A percentile compares a stretch with the other conserved stretches of the same genome.
phyloP scores from a whole-genome alignment of 2,888 invertebrate species.

The Tenthredo amoena region DNA sequence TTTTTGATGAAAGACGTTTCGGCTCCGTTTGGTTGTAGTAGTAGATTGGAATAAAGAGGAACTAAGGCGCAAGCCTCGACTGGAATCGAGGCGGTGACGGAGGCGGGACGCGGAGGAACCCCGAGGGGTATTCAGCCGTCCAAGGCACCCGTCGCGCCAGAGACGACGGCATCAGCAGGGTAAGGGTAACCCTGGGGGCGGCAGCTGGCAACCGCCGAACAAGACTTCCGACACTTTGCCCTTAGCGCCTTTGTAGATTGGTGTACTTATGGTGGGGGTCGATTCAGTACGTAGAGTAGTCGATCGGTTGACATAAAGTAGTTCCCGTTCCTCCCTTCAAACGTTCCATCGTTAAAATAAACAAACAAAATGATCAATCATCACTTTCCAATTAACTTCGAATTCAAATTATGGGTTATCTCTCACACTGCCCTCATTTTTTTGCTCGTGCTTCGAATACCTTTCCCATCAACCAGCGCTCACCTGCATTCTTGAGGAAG shows the following conservation, averaged over 20 bases:
- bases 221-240: conserved; percentile 49
- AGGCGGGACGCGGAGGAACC: conserved; percentile 33
- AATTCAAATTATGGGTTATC: not conserved
- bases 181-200: conserved; percentile 65
- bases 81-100: conserved; percentile 43
- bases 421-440: not conserved
- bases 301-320: not conserved
- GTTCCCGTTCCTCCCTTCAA: not conserved
- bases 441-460: not conserved
- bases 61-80: conserved; percentile 31
- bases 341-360: conserved; percentile 26
- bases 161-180: conserved; percentile 56
- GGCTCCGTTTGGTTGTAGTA: conserved; percentile 61
- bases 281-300: conserved; percentile 25
- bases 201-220: conserved; percentile 72
- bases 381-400: conserved; percentile 10
- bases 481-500: not conserved
- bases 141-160: conserved; percentile 70
- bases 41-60: conserved; percentile 37
- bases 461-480: not conserved
- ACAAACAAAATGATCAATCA: conserved; percentile 35
- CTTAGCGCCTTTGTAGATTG: conserved; percentile 47
- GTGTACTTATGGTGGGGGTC: conserved; percentile 27
- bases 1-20: conserved; percentile 74
- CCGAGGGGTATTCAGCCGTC: conserved; percentile 72